Percentiles rank a stretch among this genome's conserved stretches.
These are phyloP conservation scores for Ganaspis sp. DNA, from an alignment of 1,140 invertebrate genomes.

Conservation along the genomic window DNA sequence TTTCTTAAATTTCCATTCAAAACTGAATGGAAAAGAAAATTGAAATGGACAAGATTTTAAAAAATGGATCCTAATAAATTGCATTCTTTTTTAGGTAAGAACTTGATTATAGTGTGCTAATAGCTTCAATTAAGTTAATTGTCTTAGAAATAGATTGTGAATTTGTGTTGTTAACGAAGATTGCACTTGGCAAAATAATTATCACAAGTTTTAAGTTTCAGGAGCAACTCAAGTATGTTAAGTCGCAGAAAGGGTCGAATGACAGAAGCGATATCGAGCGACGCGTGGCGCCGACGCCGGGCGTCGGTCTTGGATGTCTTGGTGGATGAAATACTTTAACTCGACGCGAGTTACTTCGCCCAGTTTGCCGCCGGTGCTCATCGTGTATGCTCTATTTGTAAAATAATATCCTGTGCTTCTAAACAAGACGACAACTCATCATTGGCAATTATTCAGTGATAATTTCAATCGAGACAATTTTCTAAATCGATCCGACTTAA, in stretches of 20 bases:
- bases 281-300: conserved; percentile 65
- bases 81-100: too few species aligned
- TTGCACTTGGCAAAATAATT: conserved; percentile 33
- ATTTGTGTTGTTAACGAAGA: too few species aligned
- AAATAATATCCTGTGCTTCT: background rate
- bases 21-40: too few species aligned
- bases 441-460: background rate
- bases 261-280: conserved; percentile 64
- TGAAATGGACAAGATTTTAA: too few species aligned
- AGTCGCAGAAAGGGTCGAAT: conserved; percentile 20
- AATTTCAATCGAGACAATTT: conserved; percentile 9
- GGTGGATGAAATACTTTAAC: conserved; percentile 31
- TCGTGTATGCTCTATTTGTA: conserved; percentile 32
- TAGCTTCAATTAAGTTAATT: too few species aligned
- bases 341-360: conserved; percentile 40
- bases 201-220: conserved; percentile 10
- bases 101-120: too few species aligned
- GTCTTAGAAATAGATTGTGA: too few species aligned
- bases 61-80: too few species aligned
- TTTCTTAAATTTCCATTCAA: too few species aligned
- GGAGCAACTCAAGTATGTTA: background rate
- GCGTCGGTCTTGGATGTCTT: conserved; percentile 35
- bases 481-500: background rate
- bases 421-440: background rate
- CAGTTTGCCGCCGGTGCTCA: conserved; percentile 65